Evolutionary conservation across 2,113 vertebrate species (phyloP), one percentile per base, ranked within the genome.

Genomic region (Vidua chalybeata): DNA sequence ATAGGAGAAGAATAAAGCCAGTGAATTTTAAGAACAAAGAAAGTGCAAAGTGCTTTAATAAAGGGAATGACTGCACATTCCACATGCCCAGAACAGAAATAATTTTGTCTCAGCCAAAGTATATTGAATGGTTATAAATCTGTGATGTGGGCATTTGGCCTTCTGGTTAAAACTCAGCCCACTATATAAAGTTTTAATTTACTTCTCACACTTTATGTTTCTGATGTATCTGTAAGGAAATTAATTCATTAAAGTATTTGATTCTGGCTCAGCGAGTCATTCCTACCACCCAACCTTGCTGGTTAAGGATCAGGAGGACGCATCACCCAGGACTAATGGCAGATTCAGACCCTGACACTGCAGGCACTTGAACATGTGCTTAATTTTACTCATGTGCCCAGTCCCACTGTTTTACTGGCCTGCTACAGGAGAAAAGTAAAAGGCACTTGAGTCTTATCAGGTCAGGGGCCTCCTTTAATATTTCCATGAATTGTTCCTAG

Each of bases 1-100:
- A 79, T n/a, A 87, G 66, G 66, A 88, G 86, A 93, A 87, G 69
- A 91, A 94, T 96, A 95, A 97, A 97, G 77, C 54, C 64, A 86
- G 94, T 87, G 89, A 94, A 97, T 97, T 97, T 97, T 94, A 96
- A 94, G 90, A 97, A 97, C 89, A 96, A 97, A 97, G 87, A 91
- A 96, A 95, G 95, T 41, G 73, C 59, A 93, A 97, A 96, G 89
- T 89, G 73, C 66, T 90, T 94, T 95, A 93, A 69, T 96, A 94
- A 87, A 93, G 66, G 77, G 61, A 80, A 97, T 82, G 88, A 73
- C 77, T 80, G 39, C 30, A 18, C 80, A 92, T 96, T 80, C 92
- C 89, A 69, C 27, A 13, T 95, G 94, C 93, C 84, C 92, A 83
- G 66, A 96, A 94, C 2, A 28, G 95, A 97, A 97, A 92, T 94